These are phyloP conservation scores for Bolborhynchus lineola DNA, from an alignment of 2,113 vertebrate genomes.

Conservation along the genomic window DNA sequence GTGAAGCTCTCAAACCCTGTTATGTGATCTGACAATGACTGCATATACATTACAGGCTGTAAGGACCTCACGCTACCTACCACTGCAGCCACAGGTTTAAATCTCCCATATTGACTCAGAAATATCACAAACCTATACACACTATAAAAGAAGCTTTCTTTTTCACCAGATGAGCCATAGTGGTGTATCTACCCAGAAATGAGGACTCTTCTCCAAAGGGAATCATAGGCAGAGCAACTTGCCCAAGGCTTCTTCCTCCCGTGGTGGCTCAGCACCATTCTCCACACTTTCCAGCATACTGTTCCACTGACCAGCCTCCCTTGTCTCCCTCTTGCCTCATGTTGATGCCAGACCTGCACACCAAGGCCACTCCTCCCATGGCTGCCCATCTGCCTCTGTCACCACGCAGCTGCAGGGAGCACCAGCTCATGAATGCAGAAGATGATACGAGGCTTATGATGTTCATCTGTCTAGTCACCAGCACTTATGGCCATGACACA, in stretches of 20 bases:
- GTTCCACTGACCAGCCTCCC: not conserved
- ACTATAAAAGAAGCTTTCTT: not conserved
- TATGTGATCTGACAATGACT: not conserved
- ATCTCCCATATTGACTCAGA: not conserved
- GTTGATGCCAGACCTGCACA: rapidly evolving
- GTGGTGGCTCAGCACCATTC: rapidly evolving
- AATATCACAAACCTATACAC: not conserved
- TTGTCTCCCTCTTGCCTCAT: rapidly evolving
- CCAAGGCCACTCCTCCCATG: not conserved
- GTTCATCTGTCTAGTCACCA: not conserved
- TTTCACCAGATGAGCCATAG: not conserved
- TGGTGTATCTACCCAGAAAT: not conserved
- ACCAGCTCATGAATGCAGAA: rapidly evolving
- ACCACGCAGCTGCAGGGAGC: rapidly evolving
- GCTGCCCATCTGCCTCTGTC: not conserved
- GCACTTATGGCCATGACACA: not conserved
- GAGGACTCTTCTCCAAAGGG: not conserved
- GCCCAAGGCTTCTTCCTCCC: not conserved
- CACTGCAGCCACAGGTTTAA: not conserved
- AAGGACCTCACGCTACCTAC: not conserved
- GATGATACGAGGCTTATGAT: rapidly evolving
- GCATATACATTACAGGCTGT: not conserved
- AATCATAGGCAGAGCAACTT: rapidly evolving
- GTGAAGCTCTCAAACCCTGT: not conserved
- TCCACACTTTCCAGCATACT: not conserved